phyloP scores from a whole-genome alignment of 2,113 vertebrate species.

The Ploceus nigricollis region DNA sequence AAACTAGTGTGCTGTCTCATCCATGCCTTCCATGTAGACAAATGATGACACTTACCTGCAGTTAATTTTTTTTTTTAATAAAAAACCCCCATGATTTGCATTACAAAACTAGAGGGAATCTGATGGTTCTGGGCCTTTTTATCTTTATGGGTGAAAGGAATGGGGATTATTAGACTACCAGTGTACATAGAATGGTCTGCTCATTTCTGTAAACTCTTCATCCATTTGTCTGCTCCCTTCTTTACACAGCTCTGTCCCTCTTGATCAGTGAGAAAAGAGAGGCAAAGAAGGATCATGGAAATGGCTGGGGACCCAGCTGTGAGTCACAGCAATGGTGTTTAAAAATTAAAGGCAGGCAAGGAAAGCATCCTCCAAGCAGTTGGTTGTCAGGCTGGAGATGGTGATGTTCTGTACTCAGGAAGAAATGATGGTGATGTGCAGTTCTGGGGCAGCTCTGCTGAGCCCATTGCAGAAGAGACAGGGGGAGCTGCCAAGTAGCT shows the following conservation, averaged over 20 bases:
- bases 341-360: background rate
- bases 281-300: background rate
- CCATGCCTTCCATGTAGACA: background rate
- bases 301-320: background rate
- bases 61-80: background rate
- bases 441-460: background rate
- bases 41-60: background rate
- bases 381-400: background rate
- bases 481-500: background rate
- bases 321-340: background rate
- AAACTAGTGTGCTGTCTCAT: background rate
- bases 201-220: background rate
- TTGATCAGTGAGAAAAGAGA: background rate
- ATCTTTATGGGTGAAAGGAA: background rate
- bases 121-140: background rate
- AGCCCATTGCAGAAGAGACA: background rate
- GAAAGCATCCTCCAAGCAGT: background rate
- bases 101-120: background rate
- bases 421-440: background rate
- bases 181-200: background rate
- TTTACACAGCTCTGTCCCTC: background rate
- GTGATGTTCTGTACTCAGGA: background rate
- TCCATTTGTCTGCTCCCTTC: background rate
- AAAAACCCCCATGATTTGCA: background rate
- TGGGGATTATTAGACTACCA: background rate